Base-by-base conservation (phyloP, 1,140 invertebrate species). In the Steinernema feltiae region DNA sequence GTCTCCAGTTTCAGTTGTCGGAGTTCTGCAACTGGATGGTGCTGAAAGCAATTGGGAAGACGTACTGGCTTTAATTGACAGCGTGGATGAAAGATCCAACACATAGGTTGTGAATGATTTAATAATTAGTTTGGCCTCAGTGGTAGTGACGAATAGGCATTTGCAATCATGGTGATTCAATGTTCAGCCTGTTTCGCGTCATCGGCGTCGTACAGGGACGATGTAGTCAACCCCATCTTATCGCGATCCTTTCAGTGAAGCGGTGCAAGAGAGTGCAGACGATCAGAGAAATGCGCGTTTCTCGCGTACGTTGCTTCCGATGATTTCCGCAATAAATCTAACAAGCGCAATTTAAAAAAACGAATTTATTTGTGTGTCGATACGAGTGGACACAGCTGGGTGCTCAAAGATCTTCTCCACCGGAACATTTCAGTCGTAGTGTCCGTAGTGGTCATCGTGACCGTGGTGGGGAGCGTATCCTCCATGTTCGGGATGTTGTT, bases 131-230 rank as follows among this genome's bases (percentile, higher is more conserved):
- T 46, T 63, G 53, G 53, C 53, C 53, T 63, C 53, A 63, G 53
- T 63, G 53, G 53, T 63, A 63, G 53, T 63, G 53, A 63, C 53
- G 53, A 46, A 63, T 63, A 63, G 53, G 53, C 53, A 63, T 63
- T 17, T 17, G 53, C 53, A 63, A 63, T 63, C 53, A 63, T 27
- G 7, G 53, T 63, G 53, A 7, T 15, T 63, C 53, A 63, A 63
- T 17, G 35, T 15, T 63, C 24, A 63, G 53, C 53, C 53, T 63
- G 7, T 63, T 63, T 63, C 53, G 53, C 53, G 53, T 63, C 53
- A 63, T 63, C 24, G 53, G 53, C 53, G 53, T n/a, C 15, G 2
- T 15, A 21, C 24, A 21, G 24, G 3, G 24, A 15, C 3, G 15
- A n/a, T 27, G 24, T 63, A 12, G 41, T n/a, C 7, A 7, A 46